Evolutionary conservation across 2,113 vertebrate species (phyloP).

Genomic region (Platysteira castanea): DNA sequence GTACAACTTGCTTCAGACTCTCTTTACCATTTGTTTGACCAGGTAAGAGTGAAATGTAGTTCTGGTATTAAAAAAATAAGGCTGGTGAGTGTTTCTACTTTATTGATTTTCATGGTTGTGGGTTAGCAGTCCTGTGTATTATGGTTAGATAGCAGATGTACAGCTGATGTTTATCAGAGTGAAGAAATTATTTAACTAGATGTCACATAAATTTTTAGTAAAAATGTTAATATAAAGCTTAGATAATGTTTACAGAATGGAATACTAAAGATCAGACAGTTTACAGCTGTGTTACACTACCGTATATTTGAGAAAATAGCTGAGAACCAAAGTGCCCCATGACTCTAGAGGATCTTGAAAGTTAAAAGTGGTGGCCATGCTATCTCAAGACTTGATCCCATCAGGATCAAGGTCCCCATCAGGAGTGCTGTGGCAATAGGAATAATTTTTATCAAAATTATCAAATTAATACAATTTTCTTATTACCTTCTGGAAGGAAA

Average conservation of each 20-base stretch:
- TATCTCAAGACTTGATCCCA: rapidly evolving
- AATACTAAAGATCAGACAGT: not conserved
- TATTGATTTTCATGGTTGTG: not conserved
- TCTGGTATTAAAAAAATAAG: not conserved
- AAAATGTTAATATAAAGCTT: not conserved
- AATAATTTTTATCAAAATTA: not conserved
- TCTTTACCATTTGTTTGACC: not conserved
- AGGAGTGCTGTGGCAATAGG: not conserved
- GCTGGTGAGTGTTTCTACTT: not conserved
- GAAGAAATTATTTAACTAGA: not conserved
- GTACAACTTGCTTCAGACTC: not conserved
- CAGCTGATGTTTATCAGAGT: not conserved
- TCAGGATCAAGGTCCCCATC: not conserved
- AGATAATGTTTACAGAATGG: not conserved
- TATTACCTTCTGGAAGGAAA: not conserved
- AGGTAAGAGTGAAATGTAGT: not conserved
- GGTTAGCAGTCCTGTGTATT: not conserved
- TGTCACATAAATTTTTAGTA: not conserved
- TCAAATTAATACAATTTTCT: not conserved
- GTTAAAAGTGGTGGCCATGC: not conserved
- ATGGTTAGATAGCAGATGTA: not conserved
- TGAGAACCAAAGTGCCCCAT: not conserved
- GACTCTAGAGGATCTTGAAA: not conserved
- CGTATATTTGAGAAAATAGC: not conserved
- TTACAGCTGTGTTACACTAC: not conserved